These are phyloP conservation scores for Eristalis arbustorum DNA, from an alignment of 2,888 invertebrate species.

Conservation along the genomic window DNA sequence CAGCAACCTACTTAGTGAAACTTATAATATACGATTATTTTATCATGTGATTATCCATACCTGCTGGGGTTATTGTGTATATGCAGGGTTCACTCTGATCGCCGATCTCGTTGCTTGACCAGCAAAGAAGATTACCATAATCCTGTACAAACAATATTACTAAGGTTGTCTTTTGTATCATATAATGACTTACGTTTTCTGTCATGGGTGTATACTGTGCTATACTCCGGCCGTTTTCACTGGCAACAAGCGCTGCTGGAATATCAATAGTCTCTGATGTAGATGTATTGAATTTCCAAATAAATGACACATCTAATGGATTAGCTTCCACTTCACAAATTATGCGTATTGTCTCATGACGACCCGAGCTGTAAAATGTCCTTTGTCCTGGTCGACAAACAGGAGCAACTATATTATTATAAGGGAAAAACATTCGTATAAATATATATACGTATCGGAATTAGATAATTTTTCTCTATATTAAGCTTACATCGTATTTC, in stretches of 20 bases:
- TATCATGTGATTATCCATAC: conserved; percentile 79
- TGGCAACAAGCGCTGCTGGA: conserved; percentile 83
- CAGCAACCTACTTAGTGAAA: too few species aligned
- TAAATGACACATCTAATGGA: conserved; percentile 85
- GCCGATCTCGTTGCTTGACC: conserved; percentile 88
- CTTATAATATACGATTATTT: too few species aligned
- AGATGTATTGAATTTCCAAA: conserved; percentile 89
- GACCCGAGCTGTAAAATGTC: conserved; percentile 86
- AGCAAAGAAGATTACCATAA: conserved; percentile 88
- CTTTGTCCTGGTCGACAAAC: conserved; percentile 86
- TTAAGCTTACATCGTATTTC: conserved; percentile 90
- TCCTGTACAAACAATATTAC: conserved; percentile 78
- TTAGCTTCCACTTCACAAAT: conserved; percentile 89
- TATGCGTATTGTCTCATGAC: conserved; percentile 85
- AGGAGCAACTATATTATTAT: conserved; percentile 83
- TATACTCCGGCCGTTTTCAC: conserved; percentile 84
- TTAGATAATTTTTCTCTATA: background rate
- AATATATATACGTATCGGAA: background rate
- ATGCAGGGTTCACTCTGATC: conserved; percentile 87
- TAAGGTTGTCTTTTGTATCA: background rate
- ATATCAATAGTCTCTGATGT: conserved; percentile 85
- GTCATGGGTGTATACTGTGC: conserved; percentile 87
- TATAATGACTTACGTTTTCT: conserved; percentile 81
- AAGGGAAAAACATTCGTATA: background rate
- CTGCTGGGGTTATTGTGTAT: conserved; percentile 87